Conservation (phyloP, 1,140 invertebrate species). For the Tetramorium simillimum region DNA sequence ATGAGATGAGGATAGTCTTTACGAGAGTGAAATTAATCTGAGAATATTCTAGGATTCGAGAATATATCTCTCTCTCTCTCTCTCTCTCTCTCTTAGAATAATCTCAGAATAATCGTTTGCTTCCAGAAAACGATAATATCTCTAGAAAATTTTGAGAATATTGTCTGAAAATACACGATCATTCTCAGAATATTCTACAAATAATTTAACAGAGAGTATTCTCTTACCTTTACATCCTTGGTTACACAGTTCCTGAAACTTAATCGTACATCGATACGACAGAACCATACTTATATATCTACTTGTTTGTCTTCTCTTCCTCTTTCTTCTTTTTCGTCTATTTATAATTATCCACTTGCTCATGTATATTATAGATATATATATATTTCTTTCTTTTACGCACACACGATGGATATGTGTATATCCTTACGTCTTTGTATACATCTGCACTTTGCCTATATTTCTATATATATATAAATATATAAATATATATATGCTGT, state of each 20-base stretch:
- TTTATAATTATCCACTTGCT: slow-evolving; percentile 52
- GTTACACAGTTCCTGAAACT: slow-evolving; percentile 31
- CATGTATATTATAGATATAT: slow-evolving; percentile 47
- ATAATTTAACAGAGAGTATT: background rate
- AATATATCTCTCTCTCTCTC: slow-evolving; percentile 3
- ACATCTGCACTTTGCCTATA: slow-evolving; percentile 63
- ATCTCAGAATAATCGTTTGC: background rate
- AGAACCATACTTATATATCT: slow-evolving; percentile 40
- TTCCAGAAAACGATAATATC: slow-evolving; percentile 4
- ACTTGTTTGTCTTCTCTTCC: slow-evolving; percentile 17
- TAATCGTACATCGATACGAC: slow-evolving; percentile 42
- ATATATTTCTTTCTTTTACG: slow-evolving; percentile 29
- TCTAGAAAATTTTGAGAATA: slow-evolving; percentile 10
- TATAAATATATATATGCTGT: too few species aligned
- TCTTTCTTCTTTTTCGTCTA: slow-evolving; percentile 27
- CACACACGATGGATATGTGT: slow-evolving; percentile 52
- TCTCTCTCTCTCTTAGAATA: background rate
- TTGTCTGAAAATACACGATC: background rate
- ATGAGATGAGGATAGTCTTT: background rate
- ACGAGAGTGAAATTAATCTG: background rate
- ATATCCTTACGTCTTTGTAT: slow-evolving; percentile 64
- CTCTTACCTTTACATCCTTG: slow-evolving; percentile 24
- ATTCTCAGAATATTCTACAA: slow-evolving; percentile 29
- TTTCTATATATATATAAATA: background rate
- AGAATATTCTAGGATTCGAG: background rate